phyloP scores from a whole-genome alignment of 2,113 vertebrate species.

The Solenodon paradoxus region DNA sequence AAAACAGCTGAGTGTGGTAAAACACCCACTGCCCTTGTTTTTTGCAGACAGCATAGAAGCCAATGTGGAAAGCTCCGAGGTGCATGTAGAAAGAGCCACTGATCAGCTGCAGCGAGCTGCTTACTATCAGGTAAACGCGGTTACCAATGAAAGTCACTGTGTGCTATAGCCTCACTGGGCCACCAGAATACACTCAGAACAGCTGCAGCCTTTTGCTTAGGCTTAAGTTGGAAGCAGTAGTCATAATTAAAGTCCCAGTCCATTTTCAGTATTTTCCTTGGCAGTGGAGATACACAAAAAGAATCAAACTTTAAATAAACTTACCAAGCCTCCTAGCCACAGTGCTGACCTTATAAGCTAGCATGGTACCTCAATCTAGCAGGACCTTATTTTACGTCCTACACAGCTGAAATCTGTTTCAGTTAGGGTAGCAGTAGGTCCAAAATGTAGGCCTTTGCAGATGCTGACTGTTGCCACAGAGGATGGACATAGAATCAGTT shows the following conservation, averaged over 20 bases:
- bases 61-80: slow-evolving; percentile 96
- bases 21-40: slow-evolving; percentile 17
- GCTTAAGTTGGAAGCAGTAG: slow-evolving; percentile 23
- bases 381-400: background rate
- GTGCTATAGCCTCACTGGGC: background rate
- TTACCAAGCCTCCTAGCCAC: background rate
- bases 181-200: background rate
- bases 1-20: slow-evolving; percentile 12
- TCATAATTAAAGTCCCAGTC: background rate
- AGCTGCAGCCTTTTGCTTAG: background rate
- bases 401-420: background rate
- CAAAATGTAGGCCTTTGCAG: background rate
- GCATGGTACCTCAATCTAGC: background rate
- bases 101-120: slow-evolving; percentile 95
- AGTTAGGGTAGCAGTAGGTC: background rate
- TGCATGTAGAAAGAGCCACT: slow-evolving; percentile 93
- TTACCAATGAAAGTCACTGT: background rate
- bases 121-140: slow-evolving; percentile 90
- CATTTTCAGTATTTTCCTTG: slow-evolving; percentile 43
- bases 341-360: background rate
- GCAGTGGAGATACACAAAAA: slow-evolving; percentile 16
- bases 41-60: slow-evolving; percentile 96
- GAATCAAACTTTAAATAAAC: slow-evolving; percentile 1
- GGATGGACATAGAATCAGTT: background rate
- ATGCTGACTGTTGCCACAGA: background rate